These are phyloP conservation scores for Heterodera carotae DNA, from an alignment of 1,140 invertebrate species.

Conservation along the genomic window DNA sequence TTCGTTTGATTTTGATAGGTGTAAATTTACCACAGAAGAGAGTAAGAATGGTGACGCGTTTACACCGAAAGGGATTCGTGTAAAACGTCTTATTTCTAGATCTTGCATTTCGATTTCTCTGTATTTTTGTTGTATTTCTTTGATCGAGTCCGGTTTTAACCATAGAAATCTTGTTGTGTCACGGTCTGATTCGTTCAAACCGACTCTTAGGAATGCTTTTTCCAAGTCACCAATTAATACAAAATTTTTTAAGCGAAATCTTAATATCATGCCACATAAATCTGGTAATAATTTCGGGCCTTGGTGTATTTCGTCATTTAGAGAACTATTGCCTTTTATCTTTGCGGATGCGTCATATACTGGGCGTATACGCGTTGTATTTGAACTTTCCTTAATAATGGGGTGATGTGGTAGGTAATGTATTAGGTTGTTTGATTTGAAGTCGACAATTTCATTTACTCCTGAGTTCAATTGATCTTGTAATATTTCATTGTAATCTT, in stretches of 20 bases:
- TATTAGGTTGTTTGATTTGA: background rate
- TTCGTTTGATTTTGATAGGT: background rate
- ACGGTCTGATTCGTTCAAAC: background rate
- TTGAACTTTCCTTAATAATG: background rate
- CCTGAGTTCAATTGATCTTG: background rate
- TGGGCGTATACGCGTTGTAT: background rate
- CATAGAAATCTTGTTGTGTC: background rate
- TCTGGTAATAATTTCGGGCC: background rate
- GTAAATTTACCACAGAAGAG: background rate
- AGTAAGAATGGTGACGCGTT: background rate
- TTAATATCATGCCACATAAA: background rate
- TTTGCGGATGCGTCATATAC: background rate
- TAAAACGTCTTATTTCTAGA: background rate
- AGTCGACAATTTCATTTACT: background rate
- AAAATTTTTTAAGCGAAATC: background rate
- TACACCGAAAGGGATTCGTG: background rate
- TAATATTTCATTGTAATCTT: background rate
- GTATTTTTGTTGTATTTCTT: background rate
- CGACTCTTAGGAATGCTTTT: background rate
- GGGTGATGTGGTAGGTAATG: background rate
- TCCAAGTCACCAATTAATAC: background rate
- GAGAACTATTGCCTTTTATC: background rate
- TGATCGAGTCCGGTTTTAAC: background rate
- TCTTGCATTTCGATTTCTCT: background rate
- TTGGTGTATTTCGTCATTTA: background rate